A percentile compares a stretch with the other conserved stretches of the same genome.
These are phyloP conservation scores for Diarsia dahlii DNA, from an alignment of 2,888 invertebrate genomes.

Conservation along the genomic window DNA sequence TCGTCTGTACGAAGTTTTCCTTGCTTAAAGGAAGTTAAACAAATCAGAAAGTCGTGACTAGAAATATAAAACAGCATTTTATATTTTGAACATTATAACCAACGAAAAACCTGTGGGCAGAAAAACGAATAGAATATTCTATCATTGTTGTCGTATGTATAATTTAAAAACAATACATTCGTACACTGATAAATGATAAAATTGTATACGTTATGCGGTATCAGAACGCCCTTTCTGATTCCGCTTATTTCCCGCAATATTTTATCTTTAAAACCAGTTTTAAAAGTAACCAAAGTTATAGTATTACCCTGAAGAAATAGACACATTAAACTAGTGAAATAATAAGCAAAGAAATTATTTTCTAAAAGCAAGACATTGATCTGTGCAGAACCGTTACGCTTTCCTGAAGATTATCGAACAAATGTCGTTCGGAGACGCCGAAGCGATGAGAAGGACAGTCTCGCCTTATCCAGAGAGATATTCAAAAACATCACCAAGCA, in stretches of 20 bases:
- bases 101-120: background rate
- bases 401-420: conserved; percentile 82
- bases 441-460: conserved; percentile 86
- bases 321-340: conserved; percentile 2
- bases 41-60: conserved; percentile 45
- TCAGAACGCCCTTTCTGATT: background rate
- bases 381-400: conserved; percentile 84
- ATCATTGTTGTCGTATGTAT: background rate
- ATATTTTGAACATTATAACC: background rate
- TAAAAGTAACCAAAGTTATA: background rate
- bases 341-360: conserved; percentile 35
- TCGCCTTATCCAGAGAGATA: conserved; percentile 88
- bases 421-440: conserved; percentile 83
- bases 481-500: conserved; percentile 90
- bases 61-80: conserved; percentile 33
- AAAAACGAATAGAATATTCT: background rate
- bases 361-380: conserved; percentile 63
- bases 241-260: background rate
- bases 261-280: background rate
- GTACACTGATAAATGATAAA: background rate
- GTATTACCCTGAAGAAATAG: background rate
- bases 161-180: background rate
- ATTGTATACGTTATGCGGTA: background rate
- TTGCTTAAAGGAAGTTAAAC: conserved; percentile 35
- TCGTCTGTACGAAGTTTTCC: conserved; percentile 32